Percentiles rank a stretch among this genome's conserved stretches.
Conservation (phyloP, 37 sponge, comb jelly and placozoan species). For the Diacarnus erythraeanus region DNA sequence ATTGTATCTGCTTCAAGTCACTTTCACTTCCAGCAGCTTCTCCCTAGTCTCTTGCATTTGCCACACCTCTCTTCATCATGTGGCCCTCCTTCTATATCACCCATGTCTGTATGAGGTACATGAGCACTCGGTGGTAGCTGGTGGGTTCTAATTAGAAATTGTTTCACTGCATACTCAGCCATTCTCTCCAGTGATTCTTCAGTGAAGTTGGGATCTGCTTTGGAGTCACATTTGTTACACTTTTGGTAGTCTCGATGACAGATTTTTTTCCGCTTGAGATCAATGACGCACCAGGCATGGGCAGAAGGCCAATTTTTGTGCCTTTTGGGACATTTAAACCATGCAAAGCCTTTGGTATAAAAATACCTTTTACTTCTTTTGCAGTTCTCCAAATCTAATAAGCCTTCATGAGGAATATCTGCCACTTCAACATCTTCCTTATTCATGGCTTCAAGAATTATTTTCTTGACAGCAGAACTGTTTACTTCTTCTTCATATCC, state of each 20-base stretch:
- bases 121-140: not conserved
- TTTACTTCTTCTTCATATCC: not conserved
- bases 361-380: not conserved
- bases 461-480: not conserved
- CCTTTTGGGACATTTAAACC: conserved; percentile 3
- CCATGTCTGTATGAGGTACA: not conserved
- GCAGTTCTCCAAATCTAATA: not conserved
- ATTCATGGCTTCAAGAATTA: not conserved
- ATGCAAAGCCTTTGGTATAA: conserved; percentile 31
- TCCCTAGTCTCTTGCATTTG: conserved; percentile 22
- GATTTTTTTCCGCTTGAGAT: conserved; percentile 18
- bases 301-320: conserved; percentile 31
- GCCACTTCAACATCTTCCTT: not conserved
- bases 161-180: conserved; percentile 43
- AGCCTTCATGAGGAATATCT: not conserved
- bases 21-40: conserved; percentile 40
- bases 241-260: not conserved
- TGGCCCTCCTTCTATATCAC: conserved; percentile 4
- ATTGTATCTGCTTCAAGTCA: not conserved
- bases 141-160: not conserved
- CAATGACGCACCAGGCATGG: conserved; percentile 43
- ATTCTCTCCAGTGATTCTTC: conserved; percentile 19
- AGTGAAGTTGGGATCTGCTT: conserved; percentile 7
- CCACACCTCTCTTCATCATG: conserved; percentile 51
- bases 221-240: conserved; percentile 25